Base-by-base conservation (phyloP, 2,797 vertebrate genomes). In the Geotria australis region DNA sequence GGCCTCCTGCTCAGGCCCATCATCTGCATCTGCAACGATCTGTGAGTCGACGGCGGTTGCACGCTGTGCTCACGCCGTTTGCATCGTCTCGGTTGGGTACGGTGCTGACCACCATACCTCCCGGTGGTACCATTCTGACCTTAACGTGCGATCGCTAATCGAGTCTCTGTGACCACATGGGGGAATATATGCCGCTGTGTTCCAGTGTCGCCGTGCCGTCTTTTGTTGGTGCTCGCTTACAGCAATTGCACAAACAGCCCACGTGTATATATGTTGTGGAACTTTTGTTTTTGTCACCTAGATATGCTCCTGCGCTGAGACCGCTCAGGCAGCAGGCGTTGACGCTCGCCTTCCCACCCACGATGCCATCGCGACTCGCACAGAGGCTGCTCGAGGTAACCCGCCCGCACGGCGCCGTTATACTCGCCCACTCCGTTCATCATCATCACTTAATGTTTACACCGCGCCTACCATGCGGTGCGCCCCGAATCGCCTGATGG, bases 11-110 rank as follows among this genome's bases (percentile, higher is more conserved):
- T 78, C 2, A 73, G 89, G 12, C 89, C 88, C 8, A 77, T 94
- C 63, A 80, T 95, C 72, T 96, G 86, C 64, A 89, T 96, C 72
- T 96, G 86, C 68, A 96, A 93, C 0, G 85, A 96, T 72, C 80
- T 81, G 89, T 94, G 69, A 78, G 82, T 66, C 55, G 5, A 10
- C 7, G 10, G n/a, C 56, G 48, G 45, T 10, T 56, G 59, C 38
- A 57, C 57, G 45, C n/a, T 51, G 47, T 8, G 38, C 48, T 12
- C 46, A 47, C 10, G 14, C 13, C 3, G 10, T 15, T 9, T 56
- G 10, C 7, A 7, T n/a, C 8, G 10, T 11, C 10, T 14, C 8
- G 58, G 14, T 14, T 14, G 14, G 14, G 14, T 15, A 15, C 14
- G 14, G 15, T 15, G 15, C 15, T 15, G 15, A 15, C 15, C 15